Evolutionary conservation across 2,113 vertebrate species (phyloP), one percentile per base, ranked within the genome.

Genomic region (Canis aureus): DNA sequence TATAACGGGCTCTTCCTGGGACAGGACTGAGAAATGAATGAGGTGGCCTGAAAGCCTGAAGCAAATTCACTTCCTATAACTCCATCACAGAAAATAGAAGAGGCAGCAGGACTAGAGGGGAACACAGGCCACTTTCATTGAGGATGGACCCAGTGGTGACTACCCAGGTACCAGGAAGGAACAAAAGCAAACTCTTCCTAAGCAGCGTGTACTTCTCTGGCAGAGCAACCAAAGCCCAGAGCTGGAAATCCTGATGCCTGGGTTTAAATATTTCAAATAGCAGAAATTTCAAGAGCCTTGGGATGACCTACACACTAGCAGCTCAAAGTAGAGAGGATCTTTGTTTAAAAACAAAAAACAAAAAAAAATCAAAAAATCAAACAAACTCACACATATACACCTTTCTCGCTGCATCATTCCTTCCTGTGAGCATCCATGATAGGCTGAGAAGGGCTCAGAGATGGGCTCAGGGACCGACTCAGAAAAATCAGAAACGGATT

Each of bases 91-190:
- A 11, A 8, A n/a, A 3, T 29, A 13, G 1, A 32, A 19, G 4
- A n/a, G 8, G 22, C 0, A 25, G 35, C 22, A 32, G 87, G 27
- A 38, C 12, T 3, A 13, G 55, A 35, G 35, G 32, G 32, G 9
- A 4, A 57, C 23, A 0, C 15, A 43, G 20, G 79, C 29, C 59
- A 35, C 17, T 10, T 9, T 20, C 4, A 0, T 1, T 5, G 35
- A 87, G 17, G 43, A 92, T 20, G 27, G 13, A 84, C 12, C 29
- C 49, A 69, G 20, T 1, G 13, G 8, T 38, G 69, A 27, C 5
- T 59, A 49, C 23, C 15, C 51, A 79, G 27, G 8, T 0, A 0
- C 2, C 32, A 25, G 25, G 16, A 29, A 76, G 43, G 17, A 53
- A 53, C 4, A 51, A 17, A 27, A 60, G 8, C 10, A 60, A 27